A percentile compares a stretch with the other conserved stretches of the same genome.
phyloP scores from a whole-genome alignment of 2,888 invertebrate genomes.

The Carpatolechia fugitivella region DNA sequence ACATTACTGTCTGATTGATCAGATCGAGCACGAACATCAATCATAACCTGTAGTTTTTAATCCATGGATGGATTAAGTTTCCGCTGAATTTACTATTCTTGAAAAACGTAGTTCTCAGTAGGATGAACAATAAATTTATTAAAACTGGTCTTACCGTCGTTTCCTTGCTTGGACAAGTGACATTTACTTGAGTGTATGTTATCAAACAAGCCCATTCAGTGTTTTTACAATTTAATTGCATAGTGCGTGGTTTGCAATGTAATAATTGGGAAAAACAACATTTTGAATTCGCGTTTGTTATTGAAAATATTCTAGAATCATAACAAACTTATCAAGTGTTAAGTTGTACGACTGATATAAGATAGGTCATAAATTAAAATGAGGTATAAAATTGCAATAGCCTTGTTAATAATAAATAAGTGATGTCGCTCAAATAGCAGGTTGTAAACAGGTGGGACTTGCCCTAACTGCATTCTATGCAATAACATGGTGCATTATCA shows the following conservation, averaged over 20 bases:
- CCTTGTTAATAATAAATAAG: neutral
- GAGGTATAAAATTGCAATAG: neutral
- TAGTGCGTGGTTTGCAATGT: neutral
- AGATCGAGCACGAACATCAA: conserved; percentile 37
- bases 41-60: conserved; percentile 23
- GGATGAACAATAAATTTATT: neutral
- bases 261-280: neutral
- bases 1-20: conserved; percentile 23
- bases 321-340: neutral
- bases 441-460: conserved; percentile 48
- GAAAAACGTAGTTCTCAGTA: neutral
- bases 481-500: conserved; percentile 57
- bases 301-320: conserved; percentile 7
- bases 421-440: conserved; percentile 38
- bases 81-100: neutral
- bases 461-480: conserved; percentile 46
- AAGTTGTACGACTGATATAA: no score
- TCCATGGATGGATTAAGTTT: neutral
- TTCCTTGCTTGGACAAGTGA: conserved; percentile 24
- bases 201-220: neutral
- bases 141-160: neutral
- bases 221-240: conserved; percentile 9
- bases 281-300: conserved; percentile 3
- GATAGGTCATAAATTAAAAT: neutral
- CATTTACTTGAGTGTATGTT: conserved; percentile 24